Conservation (phyloP, 2,888 invertebrate genomes). For the Parascotia fuliginaria region DNA sequence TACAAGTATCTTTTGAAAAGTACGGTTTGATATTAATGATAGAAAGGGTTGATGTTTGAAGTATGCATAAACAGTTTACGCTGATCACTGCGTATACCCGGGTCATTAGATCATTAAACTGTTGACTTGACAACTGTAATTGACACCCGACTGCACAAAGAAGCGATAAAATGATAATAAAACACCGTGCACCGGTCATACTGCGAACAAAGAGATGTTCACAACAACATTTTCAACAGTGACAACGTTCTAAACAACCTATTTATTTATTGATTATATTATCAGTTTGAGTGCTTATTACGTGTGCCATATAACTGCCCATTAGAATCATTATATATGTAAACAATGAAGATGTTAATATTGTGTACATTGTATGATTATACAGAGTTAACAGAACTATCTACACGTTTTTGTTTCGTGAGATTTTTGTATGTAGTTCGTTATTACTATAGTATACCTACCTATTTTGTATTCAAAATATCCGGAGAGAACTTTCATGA, state of each 20-base stretch:
- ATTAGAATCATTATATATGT: not conserved
- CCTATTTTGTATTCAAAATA: too few species aligned
- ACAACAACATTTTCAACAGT: conserved; percentile 31
- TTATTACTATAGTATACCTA: too few species aligned
- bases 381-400: not conserved
- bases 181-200: conserved; percentile 20
- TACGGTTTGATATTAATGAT: too few species aligned
- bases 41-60: too few species aligned
- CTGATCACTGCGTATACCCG: not conserved
- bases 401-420: too few species aligned
- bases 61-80: too few species aligned
- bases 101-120: conserved; percentile 15
- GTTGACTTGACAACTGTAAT: conserved; percentile 22
- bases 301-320: not conserved
- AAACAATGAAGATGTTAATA: not conserved
- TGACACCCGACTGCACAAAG: conserved; percentile 41
- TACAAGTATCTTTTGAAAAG: too few species aligned
- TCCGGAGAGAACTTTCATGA: too few species aligned
- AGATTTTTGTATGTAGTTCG: too few species aligned
- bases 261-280: conserved; percentile 33
- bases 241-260: conserved; percentile 27
- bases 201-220: conserved; percentile 40
- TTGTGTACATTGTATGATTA: not conserved
- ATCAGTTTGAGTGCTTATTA: conserved; percentile 19
- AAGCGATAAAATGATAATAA: conserved; percentile 45